A percentile compares a stretch with the other conserved stretches of the same genome.
Conservation (phyloP, 1,140 invertebrate species). For the Drosophila dunni region DNA sequence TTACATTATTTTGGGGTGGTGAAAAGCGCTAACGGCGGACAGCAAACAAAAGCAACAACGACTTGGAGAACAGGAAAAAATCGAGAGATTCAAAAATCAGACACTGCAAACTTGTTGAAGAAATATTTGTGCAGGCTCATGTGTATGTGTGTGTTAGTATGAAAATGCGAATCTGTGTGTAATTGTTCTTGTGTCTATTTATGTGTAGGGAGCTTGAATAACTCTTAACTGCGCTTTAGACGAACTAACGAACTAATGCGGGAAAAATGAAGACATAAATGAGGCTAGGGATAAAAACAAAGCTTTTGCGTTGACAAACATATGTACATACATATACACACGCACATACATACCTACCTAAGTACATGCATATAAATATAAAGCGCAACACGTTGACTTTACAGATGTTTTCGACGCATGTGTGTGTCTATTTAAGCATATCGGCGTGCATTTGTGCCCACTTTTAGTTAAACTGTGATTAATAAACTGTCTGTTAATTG, state of each 20-base stretch:
- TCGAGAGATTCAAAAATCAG: conserved; percentile 78
- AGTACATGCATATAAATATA: not conserved
- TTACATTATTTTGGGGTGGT: conserved; percentile 55
- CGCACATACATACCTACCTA: not conserved
- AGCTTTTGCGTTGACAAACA: conserved; percentile 28
- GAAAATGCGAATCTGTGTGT: conserved; percentile 11
- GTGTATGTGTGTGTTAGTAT: conserved; percentile 21
- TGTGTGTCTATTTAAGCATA: not conserved
- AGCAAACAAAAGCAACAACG: conserved; percentile 15
- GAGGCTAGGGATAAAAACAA: conserved; percentile 8
- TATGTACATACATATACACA: conserved; percentile 13
- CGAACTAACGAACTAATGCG: conserved; percentile 23
- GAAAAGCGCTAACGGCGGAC: conserved; percentile 20
- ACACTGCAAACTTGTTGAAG: conserved; percentile 76
- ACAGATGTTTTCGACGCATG: conserved; percentile 62
- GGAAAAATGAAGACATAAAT: conserved; percentile 34
- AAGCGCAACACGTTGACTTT: conserved; percentile 78
- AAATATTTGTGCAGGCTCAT: conserved; percentile 56
- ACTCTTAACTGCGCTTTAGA: conserved; percentile 53
- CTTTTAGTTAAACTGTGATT: conserved; percentile 65
- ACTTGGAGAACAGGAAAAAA: conserved; percentile 47
- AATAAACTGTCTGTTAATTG: conserved; percentile 77
- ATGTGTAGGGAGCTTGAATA: conserved; percentile 4
- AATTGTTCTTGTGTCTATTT: conserved; percentile 6
- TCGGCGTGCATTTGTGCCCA: not conserved